Conservation (phyloP, 1,140 invertebrate species). For the Drosophila miranda region DNA sequence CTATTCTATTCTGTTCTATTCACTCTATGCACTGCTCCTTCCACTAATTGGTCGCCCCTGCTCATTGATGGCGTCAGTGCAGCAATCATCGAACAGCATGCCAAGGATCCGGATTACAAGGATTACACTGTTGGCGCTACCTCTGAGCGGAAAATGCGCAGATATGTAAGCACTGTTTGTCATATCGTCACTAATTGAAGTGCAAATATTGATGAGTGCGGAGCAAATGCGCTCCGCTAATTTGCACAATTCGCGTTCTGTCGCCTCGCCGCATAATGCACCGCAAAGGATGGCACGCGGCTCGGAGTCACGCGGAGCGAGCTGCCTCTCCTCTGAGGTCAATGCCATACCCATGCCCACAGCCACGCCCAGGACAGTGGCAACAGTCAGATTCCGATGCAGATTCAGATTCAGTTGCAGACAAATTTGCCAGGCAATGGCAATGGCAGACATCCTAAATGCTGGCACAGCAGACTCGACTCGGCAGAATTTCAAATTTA, state of each 20-base stretch:
- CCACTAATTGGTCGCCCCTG: no score
- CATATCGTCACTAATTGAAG: slow-evolving; percentile 73
- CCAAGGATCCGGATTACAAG: no score
- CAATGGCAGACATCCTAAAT: slow-evolving; percentile 40
- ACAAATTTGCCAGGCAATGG: slow-evolving; percentile 41
- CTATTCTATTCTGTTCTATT: no score
- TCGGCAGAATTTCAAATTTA: slow-evolving; percentile 79
- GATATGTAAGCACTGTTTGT: slow-evolving; percentile 67
- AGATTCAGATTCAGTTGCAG: slow-evolving; percentile 37
- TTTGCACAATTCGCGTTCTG: slow-evolving; percentile 75
- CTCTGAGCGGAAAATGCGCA: slow-evolving; percentile 13
- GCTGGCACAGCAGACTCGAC: slow-evolving; percentile 67
- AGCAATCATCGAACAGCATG: no score
- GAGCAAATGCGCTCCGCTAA: slow-evolving; percentile 69
- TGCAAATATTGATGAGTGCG: slow-evolving; percentile 79
- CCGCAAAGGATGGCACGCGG: slow-evolving; percentile 68
- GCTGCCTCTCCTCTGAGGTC: slow-evolving; percentile 43
- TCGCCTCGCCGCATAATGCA: slow-evolving; percentile 72
- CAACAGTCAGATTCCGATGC: slow-evolving; percentile 6
- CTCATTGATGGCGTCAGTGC: not conserved
- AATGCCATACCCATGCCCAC: slow-evolving; percentile 41
- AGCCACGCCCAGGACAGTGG: not conserved
- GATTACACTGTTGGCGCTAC: no score
- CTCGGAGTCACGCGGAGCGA: no score
- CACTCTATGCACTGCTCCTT: no score